Evolutionary conservation across 2,888 invertebrate species (phyloP), one percentile per base, ranked within the genome.

Genomic region (Parnassius glacialis): DNA sequence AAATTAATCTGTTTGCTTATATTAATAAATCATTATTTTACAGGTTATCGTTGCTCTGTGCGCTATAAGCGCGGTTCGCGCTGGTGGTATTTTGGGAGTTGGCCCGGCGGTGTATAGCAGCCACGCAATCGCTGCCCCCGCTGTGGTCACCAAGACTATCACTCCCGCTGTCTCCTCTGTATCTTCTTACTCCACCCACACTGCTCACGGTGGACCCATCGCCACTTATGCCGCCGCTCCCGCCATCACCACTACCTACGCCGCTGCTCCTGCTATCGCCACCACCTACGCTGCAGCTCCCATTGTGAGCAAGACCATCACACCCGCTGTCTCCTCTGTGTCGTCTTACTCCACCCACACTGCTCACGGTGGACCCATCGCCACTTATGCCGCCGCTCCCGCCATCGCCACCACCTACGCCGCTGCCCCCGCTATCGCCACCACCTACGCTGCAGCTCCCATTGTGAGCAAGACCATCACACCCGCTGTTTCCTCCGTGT

Each of bases 21-120:
- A 43, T 61, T 5, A 64, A 50, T 50, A 20, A 50, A 13, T 41
- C n/a, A 25, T 51, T 7, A 45, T 55, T 12, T 55, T 85, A 54
- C 79, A 90, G 93, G 80, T 93, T 74, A 85, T 94, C 80, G 83
- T 93, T 68, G 85, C 94, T 72, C 92, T 92, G 75, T 92, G 94
- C 79, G 85, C 92, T 71, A 82, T 94, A 86, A 93, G 94, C 70
- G 84, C 92, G 56, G 93, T 90, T 79, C 92, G 85, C 75, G 94
- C 93, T 69, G 92, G 94, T 68, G 80, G 92, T 67, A 79, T 94
- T 62, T 77, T 83, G 60, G 89, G 85, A 62, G 87, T 85, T 54
- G 90, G 87, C 66, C 90, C 89, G 20, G 74, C 90, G 70, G 87
- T 87, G 70, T 93, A 85, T 84, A 92, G 83, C 81, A 85, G 74